Evolutionary conservation across 2,888 invertebrate genomes (phyloP), one percentile per base, ranked within the genome.

Genomic region (Aspidiotus destructor): DNA sequence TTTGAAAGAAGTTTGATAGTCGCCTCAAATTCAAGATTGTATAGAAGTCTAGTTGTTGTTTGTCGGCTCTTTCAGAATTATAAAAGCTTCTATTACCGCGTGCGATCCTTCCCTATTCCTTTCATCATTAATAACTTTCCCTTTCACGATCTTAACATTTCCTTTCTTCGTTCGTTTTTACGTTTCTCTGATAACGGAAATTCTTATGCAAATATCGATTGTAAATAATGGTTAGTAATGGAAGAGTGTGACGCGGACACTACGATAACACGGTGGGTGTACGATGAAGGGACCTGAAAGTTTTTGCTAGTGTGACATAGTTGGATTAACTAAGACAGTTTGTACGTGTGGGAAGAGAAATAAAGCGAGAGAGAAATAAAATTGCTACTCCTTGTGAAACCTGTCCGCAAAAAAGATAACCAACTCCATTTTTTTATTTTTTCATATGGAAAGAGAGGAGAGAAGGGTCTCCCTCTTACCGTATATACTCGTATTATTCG

Each of bases 121-220:
- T 28, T 28, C 28, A 28, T 28, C 28, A 28, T 28, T 28, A 28
- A 28, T 28, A 28, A 28, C 28, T 28, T 28, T 28, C 28, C 28
- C 5, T 28, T 28, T 28, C 28, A 28, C 28, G 5, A 28, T 28
- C 28, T 28, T 28, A 28, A 28, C 28, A 28, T 28, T 28, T 28
- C 28, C 28, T 61, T 48, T 61, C 48, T 61, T 61, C 44, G 41
- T 44, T 61, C 61, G 13, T 52, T 52, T 52, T 2, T 52, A n/a
- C 52, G 13, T 52, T 52, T 52, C n/a, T 57, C 53, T 62, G 62
- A 62, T 62, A 62, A 53, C 62, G 62, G n/a, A 62, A 53, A 52
- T 28, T 62, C 53, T 48, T 62, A 62, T 62, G 62, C 62, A 62
- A 62, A 62, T 62, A 62, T 62, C 62, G 62, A 62, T 62, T 62